Conservation (phyloP, 1,140 invertebrate genomes). For the Sinonovacula constricta region DNA sequence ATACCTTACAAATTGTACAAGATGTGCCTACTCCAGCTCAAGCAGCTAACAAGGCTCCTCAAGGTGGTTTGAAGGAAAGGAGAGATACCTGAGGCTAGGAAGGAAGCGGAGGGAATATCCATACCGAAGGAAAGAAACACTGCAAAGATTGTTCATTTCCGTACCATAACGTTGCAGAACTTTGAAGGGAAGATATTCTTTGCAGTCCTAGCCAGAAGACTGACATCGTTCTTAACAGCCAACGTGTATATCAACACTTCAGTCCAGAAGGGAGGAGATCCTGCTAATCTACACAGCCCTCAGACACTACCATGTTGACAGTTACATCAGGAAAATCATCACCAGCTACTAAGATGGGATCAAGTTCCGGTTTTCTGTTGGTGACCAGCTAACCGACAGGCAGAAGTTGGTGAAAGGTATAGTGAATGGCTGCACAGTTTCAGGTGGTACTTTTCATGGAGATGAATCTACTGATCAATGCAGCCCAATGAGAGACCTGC, state of each 20-base stretch:
- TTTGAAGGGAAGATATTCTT: slow-evolving; percentile 3
- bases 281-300: background rate
- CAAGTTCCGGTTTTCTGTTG: background rate
- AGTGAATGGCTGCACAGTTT: background rate
- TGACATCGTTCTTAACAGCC: slow-evolving; percentile 5
- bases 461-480: background rate
- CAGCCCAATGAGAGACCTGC: background rate
- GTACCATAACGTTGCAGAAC: slow-evolving; percentile 7
- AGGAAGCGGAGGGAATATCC: slow-evolving; percentile 15
- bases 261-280: background rate
- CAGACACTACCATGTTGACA: background rate
- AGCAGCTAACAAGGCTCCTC: slow-evolving; percentile 12
- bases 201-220: background rate
- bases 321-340: background rate
- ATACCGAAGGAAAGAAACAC: slow-evolving; percentile 13
- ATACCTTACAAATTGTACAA: background rate
- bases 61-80: slow-evolving; percentile 24
- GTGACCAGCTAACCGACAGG: background rate
- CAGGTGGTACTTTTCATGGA: background rate
- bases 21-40: background rate
- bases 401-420: background rate
- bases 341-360: background rate
- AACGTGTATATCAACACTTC: background rate
- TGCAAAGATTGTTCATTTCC: background rate
- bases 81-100: slow-evolving; percentile 4